Base-by-base conservation (phyloP, 1,140 invertebrate species). In the Alviniconcha marisindica region DNA sequence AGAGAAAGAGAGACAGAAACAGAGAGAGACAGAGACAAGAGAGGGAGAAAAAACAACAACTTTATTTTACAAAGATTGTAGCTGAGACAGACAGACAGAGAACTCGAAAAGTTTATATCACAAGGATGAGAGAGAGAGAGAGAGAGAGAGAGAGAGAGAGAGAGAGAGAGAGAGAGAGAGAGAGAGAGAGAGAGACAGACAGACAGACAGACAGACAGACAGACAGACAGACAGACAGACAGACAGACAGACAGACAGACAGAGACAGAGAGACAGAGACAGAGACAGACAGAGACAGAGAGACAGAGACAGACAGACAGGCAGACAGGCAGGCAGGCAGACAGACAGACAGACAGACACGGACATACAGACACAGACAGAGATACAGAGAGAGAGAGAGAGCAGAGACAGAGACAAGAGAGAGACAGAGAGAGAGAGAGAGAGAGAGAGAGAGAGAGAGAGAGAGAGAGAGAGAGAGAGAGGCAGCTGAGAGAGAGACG, bases 61-160 rank as follows among this genome's bases (percentile, higher is more conserved):
- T n/a, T n/a, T n/a, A n/a, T n/a, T n/a, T n/a, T n/a, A n/a, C n/a
- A n/a, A n/a, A n/a, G n/a, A n/a, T n/a, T n/a, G n/a, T n/a, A n/a
- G n/a, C n/a, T n/a, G n/a, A n/a, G n/a, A n/a, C n/a, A n/a, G n/a
- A n/a, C n/a, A n/a, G n/a, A n/a, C n/a, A n/a, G n/a, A n/a, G n/a
- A n/a, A n/a, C n/a, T n/a, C n/a, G n/a, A n/a, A n/a, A n/a, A n/a
- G n/a, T n/a, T n/a, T n/a, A n/a, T n/a, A n/a, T n/a, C n/a, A n/a
- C n/a, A n/a, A n/a, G n/a, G n/a, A 28, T 76, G 36, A 48, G 36
- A 48, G 42, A 40, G 42, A 40, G 40, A 54, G 73, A 77, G 48
- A 77, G 48, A 51, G 73, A 83, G 69, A 83, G 48, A 56, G 40
- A 83, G 81, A 51, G 48, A 71, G 40, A 60, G 73, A 77, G 51